These are phyloP conservation scores for Brachylomia viminalis DNA, from an alignment of 2,888 invertebrate genomes.

Conservation along the genomic window DNA sequence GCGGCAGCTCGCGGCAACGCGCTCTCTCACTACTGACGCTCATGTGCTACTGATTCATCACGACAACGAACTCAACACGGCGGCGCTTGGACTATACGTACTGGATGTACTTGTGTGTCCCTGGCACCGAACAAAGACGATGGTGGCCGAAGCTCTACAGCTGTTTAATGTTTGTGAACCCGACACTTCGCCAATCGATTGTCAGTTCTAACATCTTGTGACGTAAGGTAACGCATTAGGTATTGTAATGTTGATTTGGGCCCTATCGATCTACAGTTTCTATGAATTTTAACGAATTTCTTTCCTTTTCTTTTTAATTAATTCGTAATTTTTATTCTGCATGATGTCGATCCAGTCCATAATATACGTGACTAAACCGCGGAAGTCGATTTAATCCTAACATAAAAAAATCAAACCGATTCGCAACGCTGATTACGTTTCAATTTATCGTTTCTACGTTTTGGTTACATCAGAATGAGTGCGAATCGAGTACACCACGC, in stretches of 20 bases:
- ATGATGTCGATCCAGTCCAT: neutral
- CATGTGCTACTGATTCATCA: constrained; percentile 79
- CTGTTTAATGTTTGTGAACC: constrained; percentile 88
- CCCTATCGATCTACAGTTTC: rapidly evolving
- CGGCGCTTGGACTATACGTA: constrained; percentile 67
- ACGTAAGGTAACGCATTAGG: constrained; percentile 69
- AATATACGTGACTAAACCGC: constrained; percentile 13
- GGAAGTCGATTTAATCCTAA: constrained; percentile 21
- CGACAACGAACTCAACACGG: constrained; percentile 80
- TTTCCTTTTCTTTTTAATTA: neutral
- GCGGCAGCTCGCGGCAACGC: constrained; percentile 65
- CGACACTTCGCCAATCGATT: constrained; percentile 83
- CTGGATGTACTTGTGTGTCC: constrained; percentile 69
- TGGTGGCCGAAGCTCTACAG: constrained; percentile 81
- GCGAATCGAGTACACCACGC: constrained; percentile 74
- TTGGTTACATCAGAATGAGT: constrained; percentile 72
- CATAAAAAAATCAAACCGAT: constrained; percentile 36
- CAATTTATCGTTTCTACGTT: constrained; percentile 56
- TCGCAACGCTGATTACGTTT: constrained; percentile 35
- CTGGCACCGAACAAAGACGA: constrained; percentile 82
- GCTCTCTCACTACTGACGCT: constrained; percentile 59
- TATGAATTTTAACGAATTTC: neutral
- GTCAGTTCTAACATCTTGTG: constrained; percentile 71
- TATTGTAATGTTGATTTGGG: neutral
- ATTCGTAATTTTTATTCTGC: neutral